Percentiles rank a stretch among this genome's conserved stretches.
Evolutionary conservation across 2,797 vertebrate genomes (phyloP).

Genomic region (Ctenopoma multispine): DNA sequence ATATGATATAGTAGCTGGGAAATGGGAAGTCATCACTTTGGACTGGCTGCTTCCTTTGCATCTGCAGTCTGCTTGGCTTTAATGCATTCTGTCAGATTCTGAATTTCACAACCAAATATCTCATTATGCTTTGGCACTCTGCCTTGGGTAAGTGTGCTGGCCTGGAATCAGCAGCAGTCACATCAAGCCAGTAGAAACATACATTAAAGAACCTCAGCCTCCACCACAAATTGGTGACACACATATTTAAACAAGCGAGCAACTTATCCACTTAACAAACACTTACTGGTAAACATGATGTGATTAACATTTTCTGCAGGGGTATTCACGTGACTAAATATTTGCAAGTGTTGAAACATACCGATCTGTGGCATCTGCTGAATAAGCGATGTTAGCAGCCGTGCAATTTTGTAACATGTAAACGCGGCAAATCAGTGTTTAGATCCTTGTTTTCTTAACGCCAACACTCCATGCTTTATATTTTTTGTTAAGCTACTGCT

Average conservation of each 20-base stretch:
- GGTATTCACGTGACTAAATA: conserved; percentile 52
- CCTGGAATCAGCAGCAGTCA: conserved; percentile 75
- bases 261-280: conserved; percentile 68
- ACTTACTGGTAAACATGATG: conserved; percentile 66
- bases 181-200: conserved; percentile 67
- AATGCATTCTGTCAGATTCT: conserved; percentile 84
- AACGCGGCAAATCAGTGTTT: neutral
- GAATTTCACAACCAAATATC: conserved; percentile 82
- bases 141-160: conserved; percentile 76
- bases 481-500: neutral
- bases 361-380: conserved; percentile 43
- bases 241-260: conserved; percentile 60
- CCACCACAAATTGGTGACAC: conserved; percentile 59
- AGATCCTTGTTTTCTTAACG: conserved; percentile 26
- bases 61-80: conserved; percentile 78
- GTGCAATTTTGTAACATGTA: neutral
- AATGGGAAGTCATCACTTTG: conserved; percentile 77
- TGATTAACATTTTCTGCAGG: conserved; percentile 60
- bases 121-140: conserved; percentile 80
- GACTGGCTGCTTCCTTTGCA: conserved; percentile 65
- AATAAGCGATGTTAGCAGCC: conserved; percentile 33
- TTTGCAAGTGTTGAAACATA: conserved; percentile 45
- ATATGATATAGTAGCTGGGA: conserved; percentile 66
- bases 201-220: conserved; percentile 60
- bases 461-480: neutral